Evolutionary conservation across 2,888 invertebrate species (phyloP).

Genomic region (Serripes groenlandicus): DNA sequence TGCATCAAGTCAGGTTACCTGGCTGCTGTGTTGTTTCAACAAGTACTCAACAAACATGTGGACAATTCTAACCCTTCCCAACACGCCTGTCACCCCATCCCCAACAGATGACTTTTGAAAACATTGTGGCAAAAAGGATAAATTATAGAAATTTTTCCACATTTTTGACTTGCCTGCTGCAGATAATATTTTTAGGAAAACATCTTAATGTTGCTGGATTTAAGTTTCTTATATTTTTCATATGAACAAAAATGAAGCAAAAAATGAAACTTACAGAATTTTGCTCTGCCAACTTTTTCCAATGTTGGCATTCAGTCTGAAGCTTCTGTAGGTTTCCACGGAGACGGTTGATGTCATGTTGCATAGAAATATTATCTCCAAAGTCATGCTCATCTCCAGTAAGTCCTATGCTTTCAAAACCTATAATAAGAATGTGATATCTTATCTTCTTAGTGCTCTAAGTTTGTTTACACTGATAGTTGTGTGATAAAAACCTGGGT

Average conservation of each 20-base stretch:
- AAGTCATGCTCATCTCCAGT: slow-evolving; percentile 81
- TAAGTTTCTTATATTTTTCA: background rate
- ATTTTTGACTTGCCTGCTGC: no score
- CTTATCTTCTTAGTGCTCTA: no score
- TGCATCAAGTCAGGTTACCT: no score
- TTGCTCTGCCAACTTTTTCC: slow-evolving; percentile 76
- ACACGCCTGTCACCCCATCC: background rate
- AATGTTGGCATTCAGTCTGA: slow-evolving; percentile 81
- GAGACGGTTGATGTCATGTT: slow-evolving; percentile 85
- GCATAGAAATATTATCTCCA: slow-evolving; percentile 83
- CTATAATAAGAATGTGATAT: slow-evolving; percentile 50
- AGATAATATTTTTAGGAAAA: no score
- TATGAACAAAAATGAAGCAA: background rate
- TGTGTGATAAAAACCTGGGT: no score
- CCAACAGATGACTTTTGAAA: background rate
- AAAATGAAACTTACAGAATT: slow-evolving; percentile 55
- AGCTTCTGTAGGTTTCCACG: slow-evolving; percentile 78
- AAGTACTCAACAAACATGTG: no score
- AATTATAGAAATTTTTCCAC: no score
- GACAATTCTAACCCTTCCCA: background rate
- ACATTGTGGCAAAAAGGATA: background rate
- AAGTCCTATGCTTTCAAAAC: slow-evolving; percentile 64
- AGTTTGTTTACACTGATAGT: no score
- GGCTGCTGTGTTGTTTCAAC: no score
- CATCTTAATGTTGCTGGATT: no score